Conservation (phyloP, 2,888 invertebrate species). For the Sminthurides aquaticus region DNA sequence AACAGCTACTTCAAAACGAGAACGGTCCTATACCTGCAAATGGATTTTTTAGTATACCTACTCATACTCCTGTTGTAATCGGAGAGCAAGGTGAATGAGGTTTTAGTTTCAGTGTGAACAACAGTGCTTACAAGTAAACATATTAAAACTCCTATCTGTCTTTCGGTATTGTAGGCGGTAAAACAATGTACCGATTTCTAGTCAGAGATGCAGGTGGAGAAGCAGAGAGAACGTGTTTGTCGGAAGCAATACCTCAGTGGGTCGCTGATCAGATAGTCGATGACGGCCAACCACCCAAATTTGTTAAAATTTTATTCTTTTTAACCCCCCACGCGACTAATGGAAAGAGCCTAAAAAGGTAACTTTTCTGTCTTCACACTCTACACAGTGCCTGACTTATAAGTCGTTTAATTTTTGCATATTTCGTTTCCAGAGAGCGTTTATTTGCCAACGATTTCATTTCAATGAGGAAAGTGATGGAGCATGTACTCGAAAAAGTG, state of each 20-base stretch:
- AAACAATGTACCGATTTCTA: conserved; percentile 79
- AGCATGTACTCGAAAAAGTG: conserved; percentile 89
- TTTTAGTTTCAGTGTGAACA: neutral
- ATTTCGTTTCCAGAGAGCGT: conserved; percentile 66
- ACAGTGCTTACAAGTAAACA: neutral
- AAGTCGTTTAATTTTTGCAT: neutral
- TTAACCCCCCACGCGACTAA: conserved; percentile 83
- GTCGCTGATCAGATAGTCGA: conserved; percentile 82
- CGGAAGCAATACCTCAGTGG: conserved; percentile 93
- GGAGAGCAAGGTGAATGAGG: conserved; percentile 54
- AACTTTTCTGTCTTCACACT: conserved; percentile 31
- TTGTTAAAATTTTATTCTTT: conserved; percentile 94
- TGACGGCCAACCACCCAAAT: conserved; percentile 87
- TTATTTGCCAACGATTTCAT: conserved; percentile 98
- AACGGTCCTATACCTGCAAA: conserved; percentile 47
- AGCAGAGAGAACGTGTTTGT: conserved; percentile 81
- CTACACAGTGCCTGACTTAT: conserved; percentile 3
- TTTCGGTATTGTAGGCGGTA: conserved; percentile 54
- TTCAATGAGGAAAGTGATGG: conserved; percentile 95
- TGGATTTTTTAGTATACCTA: conserved; percentile 78
- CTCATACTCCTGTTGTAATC: conserved; percentile 93
- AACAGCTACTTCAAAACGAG: conserved; percentile 42
- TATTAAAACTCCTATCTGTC: neutral
- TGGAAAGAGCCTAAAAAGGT: conserved; percentile 70
- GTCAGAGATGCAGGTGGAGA: conserved; percentile 92